Base-by-base conservation (phyloP, 2,113 vertebrate genomes). In the Cettia cetti region DNA sequence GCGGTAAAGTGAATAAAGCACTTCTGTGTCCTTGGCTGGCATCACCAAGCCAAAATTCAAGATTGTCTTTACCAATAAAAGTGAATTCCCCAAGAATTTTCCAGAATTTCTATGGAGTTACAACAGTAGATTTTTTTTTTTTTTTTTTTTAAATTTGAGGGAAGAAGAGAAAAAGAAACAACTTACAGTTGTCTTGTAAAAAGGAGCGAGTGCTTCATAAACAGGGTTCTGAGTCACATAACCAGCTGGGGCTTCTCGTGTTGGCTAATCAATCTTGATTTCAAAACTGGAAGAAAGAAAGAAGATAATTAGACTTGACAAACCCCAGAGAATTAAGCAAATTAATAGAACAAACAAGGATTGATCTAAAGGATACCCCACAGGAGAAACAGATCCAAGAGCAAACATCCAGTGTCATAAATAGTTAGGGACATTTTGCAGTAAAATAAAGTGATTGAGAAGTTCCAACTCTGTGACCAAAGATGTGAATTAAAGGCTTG, bases 271-370 rank as follows among this genome's bases (percentile, higher is more conserved):
- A 93, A 78, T 86, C 88, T 92, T 60, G 84, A 90, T 93, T 94
- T 94, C 84, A 95, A 90, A 95, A 91, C 95, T 96, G 77, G 56
- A 96, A 92, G 74, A 86, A 74, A 95, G 86, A 86, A 84, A 57
- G 89, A 56, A 82, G 64, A 82, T 84, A 86, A 94, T 94, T 79
- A 91, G 92, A 79, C 35, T 70, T 89, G 77, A 92, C 92, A 94
- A 91, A 82, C 80, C 61, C 72, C 77, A 92, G 87, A 95, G 86
- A 90, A 90, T 87, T 92, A 90, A 80, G 70, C n/a, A 89, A 96
- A 96, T 93, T 89, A 96, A 92, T 22, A 89, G 57, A 92, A 90
- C 87, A 96, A 95, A 94, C 72, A 45, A 81, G 49, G 68, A 92
- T 26, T 81, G 83, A 81, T 85, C 69, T 78, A 42, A 89, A 89